Conservation (phyloP, 2,888 invertebrate species). For the Ectropis crepuscularia region DNA sequence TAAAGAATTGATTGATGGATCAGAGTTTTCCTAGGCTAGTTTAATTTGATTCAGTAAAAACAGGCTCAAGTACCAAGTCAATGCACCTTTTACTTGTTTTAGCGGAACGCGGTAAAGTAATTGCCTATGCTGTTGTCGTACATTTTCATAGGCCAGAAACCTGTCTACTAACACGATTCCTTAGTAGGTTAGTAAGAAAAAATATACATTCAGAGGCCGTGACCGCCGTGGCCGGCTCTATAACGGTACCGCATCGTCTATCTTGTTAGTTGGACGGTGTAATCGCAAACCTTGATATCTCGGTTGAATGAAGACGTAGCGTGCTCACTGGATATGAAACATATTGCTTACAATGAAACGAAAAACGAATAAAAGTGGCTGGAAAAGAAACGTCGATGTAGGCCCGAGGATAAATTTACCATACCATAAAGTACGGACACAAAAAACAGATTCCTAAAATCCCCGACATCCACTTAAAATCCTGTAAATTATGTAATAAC, state of each 20-base stretch:
- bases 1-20: too few relatives aligned
- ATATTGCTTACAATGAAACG: constrained; percentile 3
- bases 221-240: constrained; percentile 56
- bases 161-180: constrained; percentile 56
- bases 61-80: too few relatives aligned
- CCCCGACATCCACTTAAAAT: too few relatives aligned
- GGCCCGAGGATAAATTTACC: too few relatives aligned
- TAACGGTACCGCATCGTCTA: constrained; percentile 62
- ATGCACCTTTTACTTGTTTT: too few relatives aligned
- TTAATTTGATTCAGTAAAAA: too few relatives aligned
- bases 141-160: constrained; percentile 45
- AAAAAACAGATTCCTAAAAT: too few relatives aligned
- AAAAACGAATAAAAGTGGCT: too few relatives aligned
- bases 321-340: constrained; percentile 31
- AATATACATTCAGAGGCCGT: constrained; percentile 59
- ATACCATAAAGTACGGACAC: too few relatives aligned
- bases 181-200: constrained; percentile 68
- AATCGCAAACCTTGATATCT: constrained; percentile 48
- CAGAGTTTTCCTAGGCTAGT: too few relatives aligned
- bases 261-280: constrained; percentile 52
- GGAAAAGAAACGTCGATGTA: too few relatives aligned
- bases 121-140: constrained; percentile 23
- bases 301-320: constrained; percentile 40
- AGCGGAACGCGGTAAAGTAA: neutral
- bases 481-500: too few relatives aligned